phyloP scores from a whole-genome alignment of 1,140 invertebrate species.

The Drosophila miranda region DNA sequence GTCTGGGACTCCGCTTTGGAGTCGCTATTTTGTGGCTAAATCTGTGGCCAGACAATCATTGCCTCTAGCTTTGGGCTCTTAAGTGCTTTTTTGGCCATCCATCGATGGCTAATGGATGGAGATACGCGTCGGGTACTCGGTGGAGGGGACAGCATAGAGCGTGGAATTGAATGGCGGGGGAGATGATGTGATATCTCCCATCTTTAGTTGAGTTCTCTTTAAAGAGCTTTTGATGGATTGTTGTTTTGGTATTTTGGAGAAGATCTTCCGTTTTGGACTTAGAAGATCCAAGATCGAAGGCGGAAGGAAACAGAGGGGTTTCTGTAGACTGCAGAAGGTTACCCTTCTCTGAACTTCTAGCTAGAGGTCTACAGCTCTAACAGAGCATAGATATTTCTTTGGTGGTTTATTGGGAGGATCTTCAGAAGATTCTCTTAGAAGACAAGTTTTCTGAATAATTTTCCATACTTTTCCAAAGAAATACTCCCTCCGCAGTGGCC shows the following conservation, averaged over 20 bases:
- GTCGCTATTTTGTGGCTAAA: slow-evolving; percentile 5
- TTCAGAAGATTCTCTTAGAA: neutral
- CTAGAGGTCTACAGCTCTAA: neutral
- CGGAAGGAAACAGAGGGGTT: too few relatives aligned
- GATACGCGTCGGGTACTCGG: neutral
- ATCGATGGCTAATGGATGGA: slow-evolving; percentile 39
- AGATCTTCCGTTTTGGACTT: neutral
- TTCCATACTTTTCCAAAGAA: too few relatives aligned
- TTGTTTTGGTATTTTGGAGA: too few relatives aligned
- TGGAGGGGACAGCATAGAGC: neutral
- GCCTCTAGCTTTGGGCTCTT: slow-evolving; percentile 45
- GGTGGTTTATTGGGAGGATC: neutral
- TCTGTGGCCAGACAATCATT: slow-evolving; percentile 21
- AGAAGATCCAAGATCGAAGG: too few relatives aligned
- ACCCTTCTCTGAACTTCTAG: too few relatives aligned
- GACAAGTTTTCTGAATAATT: too few relatives aligned
- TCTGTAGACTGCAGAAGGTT: too few relatives aligned
- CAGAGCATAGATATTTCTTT: neutral
- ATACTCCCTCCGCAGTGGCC: too few relatives aligned
- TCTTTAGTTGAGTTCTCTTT: too few relatives aligned
- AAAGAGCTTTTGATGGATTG: too few relatives aligned
- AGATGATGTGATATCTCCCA: slow-evolving; percentile 27
- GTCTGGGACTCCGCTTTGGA: slow-evolving; percentile 14
- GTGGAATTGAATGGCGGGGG: slow-evolving; percentile 12
- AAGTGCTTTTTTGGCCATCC: slow-evolving; percentile 51